Base-by-base conservation (phyloP, 2,797 vertebrate genomes). In the Gallinago stenura region DNA sequence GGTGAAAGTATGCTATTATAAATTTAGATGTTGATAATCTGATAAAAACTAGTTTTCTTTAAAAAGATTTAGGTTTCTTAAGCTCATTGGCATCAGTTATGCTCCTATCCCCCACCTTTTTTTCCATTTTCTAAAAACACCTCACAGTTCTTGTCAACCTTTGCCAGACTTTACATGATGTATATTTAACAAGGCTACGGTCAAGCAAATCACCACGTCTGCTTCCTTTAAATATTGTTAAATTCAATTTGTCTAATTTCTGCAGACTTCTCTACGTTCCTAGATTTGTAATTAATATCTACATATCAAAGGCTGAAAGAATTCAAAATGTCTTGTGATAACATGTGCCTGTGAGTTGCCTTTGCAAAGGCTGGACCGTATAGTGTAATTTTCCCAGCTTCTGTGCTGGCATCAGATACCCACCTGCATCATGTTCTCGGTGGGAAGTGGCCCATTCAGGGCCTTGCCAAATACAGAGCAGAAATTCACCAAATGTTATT, bases 351-450 rank as follows among this genome's bases (percentile, higher is more conserved):
- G 6, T 12, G 43, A 43, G 17, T 3, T 43, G 45, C 33, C 28
- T n/a, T n/a, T 58, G 45, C 22, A 31, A 73, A 58, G 17, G 31
- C 14, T 31, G 60, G 21, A 25, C 37, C 25, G 6, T 18, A 56
- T 54, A 12, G 18, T 4, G 15, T 9, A 21, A n/a, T 51, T 68
- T 46, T 25, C 57, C 30, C 43, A 72, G 6, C 22, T 65, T 58
- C 33, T 33, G 64, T 45, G 15, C 37, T 41, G 37, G 28, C 48
- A 73, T 65, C 31, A 54, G 60, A 48, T 8, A 31, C 25, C 33
- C 1, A 0, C 26, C n/a, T 35, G 45, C 28, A 35, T 24, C 2
- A 0, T 25, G 33, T 22, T 79, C 30, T 53, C 2, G 0, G 37
- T 30, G 39, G 33, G 30, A 80, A 70, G 8, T 4, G 6, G 39